Evolutionary conservation across 2,888 invertebrate species (phyloP), one percentile per base, ranked within the genome.

Genomic region (Scaptomyza flava): DNA sequence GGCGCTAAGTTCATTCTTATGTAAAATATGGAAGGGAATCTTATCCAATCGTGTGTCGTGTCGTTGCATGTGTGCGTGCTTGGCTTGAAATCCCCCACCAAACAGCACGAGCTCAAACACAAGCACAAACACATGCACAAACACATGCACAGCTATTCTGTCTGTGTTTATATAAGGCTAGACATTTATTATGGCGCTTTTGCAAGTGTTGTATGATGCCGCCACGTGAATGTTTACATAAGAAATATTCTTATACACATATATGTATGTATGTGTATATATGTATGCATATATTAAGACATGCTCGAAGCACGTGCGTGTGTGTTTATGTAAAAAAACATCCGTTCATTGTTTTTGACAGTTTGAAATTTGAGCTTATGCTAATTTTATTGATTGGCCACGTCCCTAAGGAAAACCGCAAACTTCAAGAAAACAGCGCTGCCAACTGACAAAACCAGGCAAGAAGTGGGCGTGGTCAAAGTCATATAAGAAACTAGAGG

Each of bases 381-480:
- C 67, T 81, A 82, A 82, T 82, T 82, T 82, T 82, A 82, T 82
- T 85, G 81, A 82, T 87, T 84, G 68, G 66, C 62, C 12, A n/a
- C 33, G 8, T 34, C 33, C 50, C 23, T 14, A 51, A 27, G 50
- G 50, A 17, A 17, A 41, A 4, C 41, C 8, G 34, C 33, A 11
- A 34, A 20, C 20, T 34, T n/a, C 27, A 9, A n/a, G 27, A 23
- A 31, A n/a, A 27, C 41, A 38, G n/a, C 17, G 11, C 11, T 14
- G 14, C 36, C 20, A 27, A 48, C 65, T 30, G 42, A 17, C 23
- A 31, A 17, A 42, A 30, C 11, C 36, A 5, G 38, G 12, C 14
- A 27, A 38, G 12, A 36, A 8, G 50, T 56, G 70, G 76, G 76
- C 76, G 72, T 70, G 64, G 38, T n/a, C 17, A 36, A 36, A 14